Conservation (phyloP, 1,140 invertebrate genomes). For the Drosophila grimshawi region DNA sequence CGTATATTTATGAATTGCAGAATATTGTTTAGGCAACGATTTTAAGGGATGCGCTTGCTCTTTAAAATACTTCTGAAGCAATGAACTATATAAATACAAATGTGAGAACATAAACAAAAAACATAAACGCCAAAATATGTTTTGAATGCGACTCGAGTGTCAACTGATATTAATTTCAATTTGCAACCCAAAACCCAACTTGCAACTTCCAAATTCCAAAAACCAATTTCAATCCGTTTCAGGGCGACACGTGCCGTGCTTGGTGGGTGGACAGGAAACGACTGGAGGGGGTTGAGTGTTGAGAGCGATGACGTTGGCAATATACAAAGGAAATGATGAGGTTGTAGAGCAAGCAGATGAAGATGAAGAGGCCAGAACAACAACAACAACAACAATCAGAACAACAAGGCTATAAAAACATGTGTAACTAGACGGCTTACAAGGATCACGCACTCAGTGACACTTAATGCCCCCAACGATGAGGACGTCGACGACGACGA, state of each 20-base stretch:
- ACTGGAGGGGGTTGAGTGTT: background rate
- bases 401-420: constrained; percentile 75
- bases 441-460: constrained; percentile 82
- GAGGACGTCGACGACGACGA: background rate
- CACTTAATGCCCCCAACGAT: constrained; percentile 71
- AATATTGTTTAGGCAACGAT: too few relatives aligned
- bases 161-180: constrained; percentile 30
- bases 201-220: background rate
- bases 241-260: constrained; percentile 21
- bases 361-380: background rate
- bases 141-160: background rate
- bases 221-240: constrained; percentile 34
- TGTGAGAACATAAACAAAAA: too few relatives aligned
- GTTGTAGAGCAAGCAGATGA: constrained; percentile 16
- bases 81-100: background rate
- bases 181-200: constrained; percentile 24
- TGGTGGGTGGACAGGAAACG: background rate
- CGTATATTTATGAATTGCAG: background rate
- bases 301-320: constrained; percentile 30
- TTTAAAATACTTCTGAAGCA: background rate
- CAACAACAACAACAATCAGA: constrained; percentile 34
- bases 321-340: constrained; percentile 29
- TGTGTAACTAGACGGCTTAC: constrained; percentile 81
- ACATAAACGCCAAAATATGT: too few relatives aligned
- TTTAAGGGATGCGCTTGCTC: background rate